Evolutionary conservation across 2,113 vertebrate genomes (phyloP).

Genomic region (Ardeotis arabs): DNA sequence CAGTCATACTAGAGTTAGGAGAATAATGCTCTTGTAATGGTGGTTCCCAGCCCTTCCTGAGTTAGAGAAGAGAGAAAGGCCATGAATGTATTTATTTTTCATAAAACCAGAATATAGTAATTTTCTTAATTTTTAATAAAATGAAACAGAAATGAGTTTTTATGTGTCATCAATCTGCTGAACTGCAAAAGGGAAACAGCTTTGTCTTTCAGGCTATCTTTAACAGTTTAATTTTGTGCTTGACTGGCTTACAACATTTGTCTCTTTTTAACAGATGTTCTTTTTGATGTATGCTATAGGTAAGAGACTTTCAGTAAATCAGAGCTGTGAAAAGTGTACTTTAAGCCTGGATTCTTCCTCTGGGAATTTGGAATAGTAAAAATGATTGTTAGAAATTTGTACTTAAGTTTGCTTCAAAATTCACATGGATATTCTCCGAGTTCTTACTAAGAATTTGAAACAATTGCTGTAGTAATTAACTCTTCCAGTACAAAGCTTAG

Average conservation of each 20-base stretch:
- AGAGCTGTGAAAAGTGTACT: neutral
- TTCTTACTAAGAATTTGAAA: neutral
- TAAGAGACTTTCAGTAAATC: neutral
- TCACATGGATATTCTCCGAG: neutral
- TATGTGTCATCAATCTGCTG: neutral
- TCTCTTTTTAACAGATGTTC: neutral
- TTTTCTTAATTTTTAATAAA: neutral
- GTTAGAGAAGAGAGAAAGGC: neutral
- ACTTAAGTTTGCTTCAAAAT: neutral
- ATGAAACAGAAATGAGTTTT: neutral
- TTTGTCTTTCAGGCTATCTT: neutral
- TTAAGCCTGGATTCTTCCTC: neutral
- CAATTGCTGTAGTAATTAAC: neutral
- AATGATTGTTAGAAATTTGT: neutral
- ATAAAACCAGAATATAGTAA: neutral
- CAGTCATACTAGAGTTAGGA: neutral
- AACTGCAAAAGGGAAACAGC: neutral
- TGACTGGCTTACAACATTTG: neutral
- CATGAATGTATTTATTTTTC: neutral
- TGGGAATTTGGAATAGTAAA: neutral
- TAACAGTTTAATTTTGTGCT: slow-evolving; percentile 21
- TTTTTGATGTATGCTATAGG: neutral
- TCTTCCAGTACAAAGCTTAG: neutral
- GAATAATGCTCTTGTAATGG: neutral
- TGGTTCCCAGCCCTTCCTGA: neutral